Base-by-base conservation (phyloP, 2,797 vertebrate genomes). In the Luscinia luscinia region DNA sequence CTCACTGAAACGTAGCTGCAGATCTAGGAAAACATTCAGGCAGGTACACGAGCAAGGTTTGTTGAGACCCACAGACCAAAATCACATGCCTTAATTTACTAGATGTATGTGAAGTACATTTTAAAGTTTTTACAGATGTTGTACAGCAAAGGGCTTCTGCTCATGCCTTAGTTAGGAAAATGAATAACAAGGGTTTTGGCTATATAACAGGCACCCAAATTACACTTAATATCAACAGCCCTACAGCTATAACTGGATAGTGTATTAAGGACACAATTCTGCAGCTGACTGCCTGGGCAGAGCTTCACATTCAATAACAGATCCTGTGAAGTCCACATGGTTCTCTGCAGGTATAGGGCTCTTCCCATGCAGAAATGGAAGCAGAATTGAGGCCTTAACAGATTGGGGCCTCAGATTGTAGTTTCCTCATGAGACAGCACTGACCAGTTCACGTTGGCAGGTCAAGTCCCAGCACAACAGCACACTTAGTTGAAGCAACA, bases 41-140 rank as follows among this genome's bases (percentile, higher is more conserved):
- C 93, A 96, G 88, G 87, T 93, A 95, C 87, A 96, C 49, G 3
- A 96, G 91, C 82, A 93, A 94, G 94, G 82, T 88, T 96, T 89
- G 82, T 95, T 94, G 94, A 93, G 88, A 95, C 81, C 89, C 92
- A 95, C 78, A 88, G 85, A 94, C 77, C 91, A 95, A 90, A 94
- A 94, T 95, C 79, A 94, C 96, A 91, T 95, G 94, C 93, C 95
- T 96, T 96, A 96, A 91, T 84, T 87, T 92, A 96, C 78, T 92
- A 96, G 91, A 93, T 1, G 0, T 94, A 91, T 41, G 94, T 90
- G 83, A 92, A 91, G 73, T 77, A 94, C 41, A 9, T 64, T 88
- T 86, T 49, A 0, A 40, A 43, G 28, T 70, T 81, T 61, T 83
- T 67, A 95, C 86, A 96, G 87, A 93, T 91, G 85, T 93, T 88